phyloP scores from a whole-genome alignment of 2,888 invertebrate genomes.

The Agrotis exclamationis region DNA sequence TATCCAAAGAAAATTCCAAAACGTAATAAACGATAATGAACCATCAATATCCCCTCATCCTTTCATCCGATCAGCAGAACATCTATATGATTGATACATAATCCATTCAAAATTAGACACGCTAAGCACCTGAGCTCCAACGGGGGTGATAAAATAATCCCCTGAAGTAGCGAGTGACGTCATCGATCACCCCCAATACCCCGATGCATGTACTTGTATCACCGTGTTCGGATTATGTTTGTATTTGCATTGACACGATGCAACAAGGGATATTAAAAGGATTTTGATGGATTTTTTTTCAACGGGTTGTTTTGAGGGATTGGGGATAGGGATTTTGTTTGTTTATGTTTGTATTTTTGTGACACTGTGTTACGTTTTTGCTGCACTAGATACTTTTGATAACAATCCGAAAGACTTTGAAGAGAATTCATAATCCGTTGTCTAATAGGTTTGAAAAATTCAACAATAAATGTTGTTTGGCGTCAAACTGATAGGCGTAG shows the following conservation, averaged over 20 bases:
- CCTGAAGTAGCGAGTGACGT: slow-evolving; percentile 40
- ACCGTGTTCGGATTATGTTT: slow-evolving; percentile 40
- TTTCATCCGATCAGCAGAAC: slow-evolving; percentile 31
- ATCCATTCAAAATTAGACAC: slow-evolving; percentile 63
- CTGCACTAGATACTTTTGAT: too few species aligned
- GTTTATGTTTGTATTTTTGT: not conserved
- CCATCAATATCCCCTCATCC: slow-evolving; percentile 24
- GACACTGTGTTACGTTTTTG: too few species aligned
- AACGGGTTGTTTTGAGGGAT: not conserved
- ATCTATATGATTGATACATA: slow-evolving; percentile 56
- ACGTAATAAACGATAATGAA: slow-evolving; percentile 15
- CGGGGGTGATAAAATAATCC: slow-evolving; percentile 63
- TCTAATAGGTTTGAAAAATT: not conserved
- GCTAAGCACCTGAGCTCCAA: slow-evolving; percentile 57
- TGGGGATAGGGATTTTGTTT: not conserved
- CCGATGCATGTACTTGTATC: slow-evolving; percentile 36
- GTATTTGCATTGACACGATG: slow-evolving; percentile 50
- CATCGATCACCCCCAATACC: slow-evolving; percentile 54
- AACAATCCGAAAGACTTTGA: not conserved
- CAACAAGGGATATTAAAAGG: slow-evolving; percentile 17
- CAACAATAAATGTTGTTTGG: not conserved
- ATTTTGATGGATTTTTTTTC: not conserved
- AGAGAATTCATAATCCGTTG: not conserved
- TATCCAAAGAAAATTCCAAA: slow-evolving; percentile 1
- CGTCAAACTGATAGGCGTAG: not conserved